Percentiles rank a stretch among this genome's conserved stretches.
Conservation (phyloP, 2,888 invertebrate genomes). For the Caradrina clavipalpis region DNA sequence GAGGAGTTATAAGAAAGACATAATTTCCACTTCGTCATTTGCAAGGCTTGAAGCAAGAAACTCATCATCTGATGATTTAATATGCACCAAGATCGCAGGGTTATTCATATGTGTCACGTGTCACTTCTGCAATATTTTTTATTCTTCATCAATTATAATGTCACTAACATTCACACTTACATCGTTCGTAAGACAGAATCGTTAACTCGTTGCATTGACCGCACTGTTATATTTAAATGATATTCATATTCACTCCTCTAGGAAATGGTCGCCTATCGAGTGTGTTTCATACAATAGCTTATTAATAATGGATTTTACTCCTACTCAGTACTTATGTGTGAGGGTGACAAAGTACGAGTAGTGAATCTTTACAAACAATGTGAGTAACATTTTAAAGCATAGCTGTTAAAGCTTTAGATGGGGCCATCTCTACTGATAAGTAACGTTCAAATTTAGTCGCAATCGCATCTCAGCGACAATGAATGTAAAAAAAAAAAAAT, state of each 20-base stretch:
- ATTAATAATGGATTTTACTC: conserved; percentile 29
- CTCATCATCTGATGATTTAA: too few relatives aligned
- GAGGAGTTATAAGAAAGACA: too few relatives aligned
- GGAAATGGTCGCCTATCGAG: conserved; percentile 16
- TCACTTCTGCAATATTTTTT: conserved; percentile 21
- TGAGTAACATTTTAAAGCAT: not conserved
- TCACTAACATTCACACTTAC: conserved; percentile 27
- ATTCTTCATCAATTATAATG: conserved; percentile 18
- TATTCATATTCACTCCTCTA: conserved; percentile 18
- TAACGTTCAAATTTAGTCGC: too few relatives aligned
- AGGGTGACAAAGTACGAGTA: not conserved
- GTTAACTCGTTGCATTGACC: conserved; percentile 33
- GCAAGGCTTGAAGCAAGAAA: too few relatives aligned
- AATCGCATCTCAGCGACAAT: too few relatives aligned
- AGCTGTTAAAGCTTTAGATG: too few relatives aligned
- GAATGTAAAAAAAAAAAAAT: too few relatives aligned
- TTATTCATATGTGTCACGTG: too few relatives aligned
- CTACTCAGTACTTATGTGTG: not conserved
- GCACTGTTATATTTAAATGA: conserved; percentile 14
- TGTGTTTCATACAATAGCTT: conserved; percentile 20
- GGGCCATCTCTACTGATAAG: too few relatives aligned
- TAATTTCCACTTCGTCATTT: too few relatives aligned
- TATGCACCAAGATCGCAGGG: too few relatives aligned
- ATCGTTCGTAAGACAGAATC: conserved; percentile 25
- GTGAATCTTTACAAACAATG: conserved; percentile 2